Evolutionary conservation across 2,888 invertebrate species (phyloP), one percentile per base, ranked within the genome.

Genomic region (Esperia sulphurella): DNA sequence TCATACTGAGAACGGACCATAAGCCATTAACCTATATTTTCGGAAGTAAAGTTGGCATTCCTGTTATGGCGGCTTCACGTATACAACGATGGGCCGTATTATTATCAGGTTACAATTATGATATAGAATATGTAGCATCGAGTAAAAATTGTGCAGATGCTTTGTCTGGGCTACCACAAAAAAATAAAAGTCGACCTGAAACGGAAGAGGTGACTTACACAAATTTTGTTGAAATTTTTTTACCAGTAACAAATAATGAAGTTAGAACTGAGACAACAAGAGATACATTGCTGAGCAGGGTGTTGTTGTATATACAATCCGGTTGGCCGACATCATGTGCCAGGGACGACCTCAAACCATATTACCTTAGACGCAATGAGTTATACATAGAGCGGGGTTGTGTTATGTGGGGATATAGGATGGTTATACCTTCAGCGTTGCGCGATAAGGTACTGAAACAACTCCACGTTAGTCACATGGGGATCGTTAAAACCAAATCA

Each of bases 401-500:
- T 41, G 5, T 57, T 1, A 40, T 55, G 41, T 58, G 57, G 54
- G 57, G 54, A 0, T 50, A 54, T 39, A 45, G 58, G 13, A 43
- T 57, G 8, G 47, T 61, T 0, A 46, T 61, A 21, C 57, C 61
- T 0, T 14, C 0, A 3, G 9, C 8, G 0, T 53, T 54, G 8
- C 33, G 45, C 21, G 31, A 45, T 21, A 28, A 8, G 0, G 21
- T 64, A 1, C 49, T 59, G 1, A 49, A 48, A 12, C 33, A 55
- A 31, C n/a, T 58, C 28, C 57, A 58, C 44, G 28, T 21, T 0
- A 33, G 53, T 14, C 57, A 59, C 31, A 31, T 57, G 30, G 60
- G 61, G 0, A 56, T 61, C 7, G 55, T 59, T 0, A 59, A 58
- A 45, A 59, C 48, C 38, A 65, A 63, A 43, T n/a, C n/a, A 1